A percentile compares a stretch with the other conserved stretches of the same genome.
Conservation (phyloP, 2,113 vertebrate genomes). For the Perca flavescens region DNA sequence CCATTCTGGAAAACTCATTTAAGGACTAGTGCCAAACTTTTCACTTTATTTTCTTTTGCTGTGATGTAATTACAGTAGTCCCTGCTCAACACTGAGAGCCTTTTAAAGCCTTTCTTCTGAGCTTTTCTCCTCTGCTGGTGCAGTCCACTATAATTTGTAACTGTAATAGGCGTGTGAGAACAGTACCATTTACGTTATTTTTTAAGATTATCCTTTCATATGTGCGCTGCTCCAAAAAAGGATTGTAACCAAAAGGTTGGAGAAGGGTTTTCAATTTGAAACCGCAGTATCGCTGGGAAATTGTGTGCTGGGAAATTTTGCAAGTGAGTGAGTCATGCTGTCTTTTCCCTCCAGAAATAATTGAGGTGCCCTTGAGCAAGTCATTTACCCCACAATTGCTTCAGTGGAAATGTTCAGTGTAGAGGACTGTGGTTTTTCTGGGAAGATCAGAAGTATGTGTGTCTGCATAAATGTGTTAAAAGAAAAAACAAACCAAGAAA, state of each 20-base stretch:
- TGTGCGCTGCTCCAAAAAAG: neutral
- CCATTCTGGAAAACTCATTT: slow-evolving; percentile 65
- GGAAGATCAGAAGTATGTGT: slow-evolving; percentile 2
- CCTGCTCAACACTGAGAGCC: slow-evolving; percentile 22
- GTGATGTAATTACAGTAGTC: slow-evolving; percentile 46
- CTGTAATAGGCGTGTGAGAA: slow-evolving; percentile 11
- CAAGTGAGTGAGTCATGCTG: slow-evolving; percentile 46
- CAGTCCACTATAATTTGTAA: slow-evolving; percentile 27
- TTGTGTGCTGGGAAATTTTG: neutral
- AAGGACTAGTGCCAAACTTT: slow-evolving; percentile 53
- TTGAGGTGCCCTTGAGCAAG: slow-evolving; percentile 55
- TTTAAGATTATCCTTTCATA: slow-evolving; percentile 3
- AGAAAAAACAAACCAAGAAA: slow-evolving; percentile 11
- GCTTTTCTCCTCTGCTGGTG: neutral
- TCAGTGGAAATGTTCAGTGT: slow-evolving; percentile 23
- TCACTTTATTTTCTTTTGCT: slow-evolving; percentile 40
- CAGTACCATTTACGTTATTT: neutral
- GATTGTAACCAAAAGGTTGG: slow-evolving; percentile 11
- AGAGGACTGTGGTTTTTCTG: slow-evolving; percentile 4
- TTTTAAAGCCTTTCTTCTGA: slow-evolving; percentile 26
- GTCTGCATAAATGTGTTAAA: slow-evolving; percentile 10
- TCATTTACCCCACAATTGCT: slow-evolving; percentile 45
- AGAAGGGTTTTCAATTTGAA: slow-evolving; percentile 42
- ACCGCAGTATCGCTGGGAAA: slow-evolving; percentile 19
- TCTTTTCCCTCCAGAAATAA: slow-evolving; percentile 46